Evolutionary conservation across 1,140 invertebrate species (phyloP).

Genomic region (Drosophila sechellia): DNA sequence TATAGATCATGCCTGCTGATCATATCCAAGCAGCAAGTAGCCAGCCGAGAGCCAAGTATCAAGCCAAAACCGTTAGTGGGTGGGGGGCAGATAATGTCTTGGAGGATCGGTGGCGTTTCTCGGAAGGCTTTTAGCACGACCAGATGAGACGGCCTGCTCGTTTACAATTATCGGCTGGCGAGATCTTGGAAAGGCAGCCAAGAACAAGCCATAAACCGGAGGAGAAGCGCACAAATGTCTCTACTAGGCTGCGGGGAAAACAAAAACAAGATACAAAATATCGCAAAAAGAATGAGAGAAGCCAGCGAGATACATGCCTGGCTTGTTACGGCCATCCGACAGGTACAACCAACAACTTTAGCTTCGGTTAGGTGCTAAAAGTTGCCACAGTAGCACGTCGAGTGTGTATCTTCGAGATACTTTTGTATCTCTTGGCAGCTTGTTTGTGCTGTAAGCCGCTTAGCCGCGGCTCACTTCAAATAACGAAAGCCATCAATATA

Average conservation of each 20-base stretch:
- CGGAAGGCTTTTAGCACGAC: conserved; percentile 70
- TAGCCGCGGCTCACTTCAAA: conserved; percentile 64
- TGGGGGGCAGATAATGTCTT: conserved; percentile 19
- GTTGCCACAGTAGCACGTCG: conserved; percentile 58
- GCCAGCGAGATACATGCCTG: conserved; percentile 56
- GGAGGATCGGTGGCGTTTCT: conserved; percentile 61
- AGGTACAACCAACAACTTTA: conserved; percentile 42
- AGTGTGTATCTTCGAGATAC: conserved; percentile 73
- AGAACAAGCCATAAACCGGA: conserved; percentile 76
- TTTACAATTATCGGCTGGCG: conserved; percentile 51
- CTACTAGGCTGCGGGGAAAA: conserved; percentile 23
- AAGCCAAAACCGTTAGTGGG: conserved; percentile 62
- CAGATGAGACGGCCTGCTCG: conserved; percentile 33
- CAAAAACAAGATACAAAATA: conserved; percentile 38
- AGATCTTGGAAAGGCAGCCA: conserved; percentile 57
- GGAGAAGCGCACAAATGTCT: conserved; percentile 57
- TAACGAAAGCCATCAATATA: conserved; percentile 50
- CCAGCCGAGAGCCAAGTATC: not conserved
- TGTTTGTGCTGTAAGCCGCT: conserved; percentile 52
- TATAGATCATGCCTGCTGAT: conserved; percentile 76
- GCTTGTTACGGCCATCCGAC: conserved; percentile 63
- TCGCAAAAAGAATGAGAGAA: conserved; percentile 6
- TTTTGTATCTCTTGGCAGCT: conserved; percentile 37
- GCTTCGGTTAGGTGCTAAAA: conserved; percentile 69
- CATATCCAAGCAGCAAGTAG: conserved; percentile 46